phyloP scores from a whole-genome alignment of 2,888 invertebrate genomes.

The Drosophila putrida region DNA sequence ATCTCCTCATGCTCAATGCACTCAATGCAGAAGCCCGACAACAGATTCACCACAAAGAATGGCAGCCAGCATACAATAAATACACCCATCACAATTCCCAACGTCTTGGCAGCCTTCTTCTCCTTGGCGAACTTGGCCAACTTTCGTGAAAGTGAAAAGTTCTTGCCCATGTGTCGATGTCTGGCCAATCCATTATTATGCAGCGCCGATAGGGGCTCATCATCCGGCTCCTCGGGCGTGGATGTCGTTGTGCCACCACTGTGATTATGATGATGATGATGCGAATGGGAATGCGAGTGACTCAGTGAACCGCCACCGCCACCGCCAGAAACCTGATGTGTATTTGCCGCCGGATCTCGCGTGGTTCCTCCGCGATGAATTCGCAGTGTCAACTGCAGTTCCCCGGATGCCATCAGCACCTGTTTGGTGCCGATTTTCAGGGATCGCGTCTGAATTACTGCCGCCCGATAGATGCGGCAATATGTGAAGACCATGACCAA shows the following conservation, averaged over 20 bases:
- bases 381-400: slow-evolving; percentile 94
- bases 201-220: slow-evolving; percentile 91
- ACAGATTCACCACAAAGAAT: slow-evolving; percentile 97
- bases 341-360: slow-evolving; percentile 86
- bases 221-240: slow-evolving; percentile 88
- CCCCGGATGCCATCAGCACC: slow-evolving; percentile 93
- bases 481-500: slow-evolving; percentile 99
- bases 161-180: slow-evolving; percentile 91
- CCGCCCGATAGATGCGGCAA: slow-evolving; percentile 97
- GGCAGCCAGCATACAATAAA: slow-evolving; percentile 99
- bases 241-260: slow-evolving; percentile 86
- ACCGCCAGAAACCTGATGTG: slow-evolving; percentile 75
- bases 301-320: slow-evolving; percentile 82
- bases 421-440: slow-evolving; percentile 96
- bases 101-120: slow-evolving; percentile 98
- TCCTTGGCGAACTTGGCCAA: slow-evolving; percentile 98
- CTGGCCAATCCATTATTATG: slow-evolving; percentile 92
- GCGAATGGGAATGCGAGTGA: slow-evolving; percentile 83
- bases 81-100: slow-evolving; percentile 98
- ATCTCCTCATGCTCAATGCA: slow-evolving; percentile 96
- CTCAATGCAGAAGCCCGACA: slow-evolving; percentile 94
- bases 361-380: slow-evolving; percentile 96
- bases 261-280: slow-evolving; percentile 83
- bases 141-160: slow-evolving; percentile 96
- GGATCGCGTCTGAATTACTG: slow-evolving; percentile 95